Base-by-base conservation (phyloP, 2,113 vertebrate genomes). In the Aegypius monachus region DNA sequence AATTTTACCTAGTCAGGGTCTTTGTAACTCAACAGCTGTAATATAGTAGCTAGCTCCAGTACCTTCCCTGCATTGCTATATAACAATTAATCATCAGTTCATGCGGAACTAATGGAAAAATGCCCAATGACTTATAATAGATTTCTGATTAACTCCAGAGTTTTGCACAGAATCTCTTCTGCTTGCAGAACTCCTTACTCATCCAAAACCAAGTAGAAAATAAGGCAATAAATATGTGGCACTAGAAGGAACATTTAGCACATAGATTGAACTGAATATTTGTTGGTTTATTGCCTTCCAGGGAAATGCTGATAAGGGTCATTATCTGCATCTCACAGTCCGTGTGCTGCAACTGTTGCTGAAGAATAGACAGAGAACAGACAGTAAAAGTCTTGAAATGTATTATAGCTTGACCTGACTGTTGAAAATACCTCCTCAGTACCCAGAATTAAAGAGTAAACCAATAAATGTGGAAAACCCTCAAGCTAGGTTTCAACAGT, bases 141-240 rank as follows among this genome's bases (percentile, higher is more conserved):
- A 38, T 15, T 52, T 31, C 3, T 3, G 22, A 16, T 26, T 7
- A 13, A 16, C 23, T 58, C 42, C 50, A 63, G 27, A 48, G 13
- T 1, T 50, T 36, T 61, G 45, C 53, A n/a, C 32, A 58, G 29
- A 23, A 21, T 25, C 45, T 8, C 11, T 55, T 67, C 9, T 26
- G 47, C 36, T 47, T 36, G 19, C 11, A 75, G 22, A 56, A 1
- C 38, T 50, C 56, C 23, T 43, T 34, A 11, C 31, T 58, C n/a
- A 12, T 3, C 22, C 83, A 8, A 66, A 66, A 0, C 4, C 38
- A 17, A 47, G 31, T 13, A 36, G 47, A 21, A 81, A 61, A 36
- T 0, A 32, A 13, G 17, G 17, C 45, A 77, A 21, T 31, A 14
- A 50, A n/a, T 11, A 3, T 0, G 0, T 12, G 23, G 18, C 27